Base-by-base conservation (phyloP, 2,797 vertebrate species). In the Bradypodion pumilum region DNA sequence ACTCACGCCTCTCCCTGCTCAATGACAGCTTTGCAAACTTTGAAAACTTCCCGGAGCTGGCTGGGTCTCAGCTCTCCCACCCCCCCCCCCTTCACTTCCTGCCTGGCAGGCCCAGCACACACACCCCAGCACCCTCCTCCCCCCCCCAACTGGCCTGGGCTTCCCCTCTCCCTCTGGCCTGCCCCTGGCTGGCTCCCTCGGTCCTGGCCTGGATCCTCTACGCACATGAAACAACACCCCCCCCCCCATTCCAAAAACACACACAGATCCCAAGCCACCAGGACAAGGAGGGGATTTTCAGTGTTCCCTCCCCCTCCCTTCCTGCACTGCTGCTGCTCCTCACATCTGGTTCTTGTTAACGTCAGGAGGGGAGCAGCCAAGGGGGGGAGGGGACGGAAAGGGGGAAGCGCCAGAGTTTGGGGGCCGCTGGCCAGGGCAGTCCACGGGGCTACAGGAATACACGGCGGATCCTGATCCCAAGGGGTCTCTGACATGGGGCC, bases 31-130 rank as follows among this genome's bases (percentile, higher is more conserved):
- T 74, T n/a, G 78, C 84, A 49, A 69, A 32, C 29, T n/a, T n/a
- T n/a, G n/a, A n/a, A n/a, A n/a, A 62, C 63, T 75, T 85, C 78
- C 72, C 78, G 49, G 37, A 23, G 60, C 32, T n/a, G 74, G 21
- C 4, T 23, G 59, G 56, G 25, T 21, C 44, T 62, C 68, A 37
- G 7, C 81, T 82, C 69, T 35, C 69, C 25, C 68, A 4, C 68
- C 25, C 65, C 65, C 62, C 65, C 87, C 85, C 86, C 91, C 65
- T 87, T 52, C 13, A 91, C 88, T 94, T 93, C 93, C 91, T 92
- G 91, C 87, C 32, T 82, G 86, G 74, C 82, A n/a, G 29, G 69
- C 56, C 63, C 32, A 72, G 78, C 80, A 68, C 83, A 89, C 90
- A 72, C 79, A n/a, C 62, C 92, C 85, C 78, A 10, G 37, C 89